Percentiles rank a stretch among this genome's conserved stretches.
Conservation (phyloP, 2,113 vertebrate species). For the Ciconia stormi region DNA sequence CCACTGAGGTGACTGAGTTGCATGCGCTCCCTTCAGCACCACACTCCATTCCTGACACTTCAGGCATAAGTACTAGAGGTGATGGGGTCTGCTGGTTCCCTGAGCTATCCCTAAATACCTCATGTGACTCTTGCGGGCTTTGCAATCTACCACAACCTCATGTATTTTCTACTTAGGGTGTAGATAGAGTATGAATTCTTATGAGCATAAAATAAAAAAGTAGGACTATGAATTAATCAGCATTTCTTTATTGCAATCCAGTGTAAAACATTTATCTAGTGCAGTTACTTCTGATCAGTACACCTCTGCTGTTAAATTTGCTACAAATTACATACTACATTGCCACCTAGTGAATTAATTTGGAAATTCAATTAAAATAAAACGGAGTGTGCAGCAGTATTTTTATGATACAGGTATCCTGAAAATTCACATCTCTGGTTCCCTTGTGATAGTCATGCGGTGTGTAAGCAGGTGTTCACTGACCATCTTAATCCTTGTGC, state of each 20-base stretch:
- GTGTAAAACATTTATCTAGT: neutral
- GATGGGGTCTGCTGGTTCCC: neutral
- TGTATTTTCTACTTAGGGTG: neutral
- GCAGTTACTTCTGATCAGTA: neutral
- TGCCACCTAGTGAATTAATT: constrained; percentile 49
- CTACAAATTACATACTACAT: neutral
- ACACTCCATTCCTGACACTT: neutral
- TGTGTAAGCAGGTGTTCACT: neutral
- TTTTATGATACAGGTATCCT: neutral
- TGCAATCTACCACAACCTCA: neutral
- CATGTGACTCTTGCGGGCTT: fast-evolving
- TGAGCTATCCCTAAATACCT: neutral
- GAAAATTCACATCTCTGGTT: neutral
- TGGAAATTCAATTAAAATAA: neutral
- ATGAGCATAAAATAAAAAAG: neutral
- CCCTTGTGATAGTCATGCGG: neutral
- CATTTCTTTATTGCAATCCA: neutral
- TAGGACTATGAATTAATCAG: neutral
- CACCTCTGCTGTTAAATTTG: neutral
- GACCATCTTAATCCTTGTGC: neutral
- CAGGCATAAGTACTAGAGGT: neutral
- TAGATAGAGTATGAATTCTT: neutral
- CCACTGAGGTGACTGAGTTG: neutral
- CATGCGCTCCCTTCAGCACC: neutral
- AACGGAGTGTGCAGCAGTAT: neutral